These are phyloP conservation scores for Holotrichia oblita DNA, from an alignment of 1,140 invertebrate genomes.

Conservation along the genomic window DNA sequence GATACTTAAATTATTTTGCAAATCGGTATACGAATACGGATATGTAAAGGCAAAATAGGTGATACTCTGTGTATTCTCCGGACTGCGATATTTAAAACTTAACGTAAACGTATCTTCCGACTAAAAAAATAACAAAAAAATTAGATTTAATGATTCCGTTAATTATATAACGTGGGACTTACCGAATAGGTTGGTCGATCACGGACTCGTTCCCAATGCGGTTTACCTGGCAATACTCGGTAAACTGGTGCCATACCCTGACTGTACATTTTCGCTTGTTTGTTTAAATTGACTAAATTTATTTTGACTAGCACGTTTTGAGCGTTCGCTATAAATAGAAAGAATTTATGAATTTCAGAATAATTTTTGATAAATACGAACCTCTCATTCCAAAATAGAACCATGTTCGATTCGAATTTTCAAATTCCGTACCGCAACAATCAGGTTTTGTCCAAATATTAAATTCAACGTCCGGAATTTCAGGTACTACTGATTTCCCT, in stretches of 20 bases:
- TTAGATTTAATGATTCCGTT: not conserved
- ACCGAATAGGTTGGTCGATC: constrained; percentile 74
- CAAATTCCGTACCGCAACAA: constrained; percentile 86
- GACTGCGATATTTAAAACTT: constrained; percentile 80
- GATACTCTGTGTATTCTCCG: constrained; percentile 75
- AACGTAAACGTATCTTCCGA: constrained; percentile 78
- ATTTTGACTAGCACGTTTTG: constrained; percentile 73
- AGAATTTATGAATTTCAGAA: constrained; percentile 13
- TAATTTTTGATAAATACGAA: constrained; percentile 43
- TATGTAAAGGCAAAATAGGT: constrained; percentile 94
- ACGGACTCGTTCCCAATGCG: constrained; percentile 82
- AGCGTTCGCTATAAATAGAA: constrained; percentile 62
- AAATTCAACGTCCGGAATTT: constrained; percentile 79
- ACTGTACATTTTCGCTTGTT: constrained; percentile 89
- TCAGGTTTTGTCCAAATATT: constrained; percentile 92
- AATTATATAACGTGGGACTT: constrained; percentile 19
- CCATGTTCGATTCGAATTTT: constrained; percentile 93
- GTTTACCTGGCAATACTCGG: constrained; percentile 72
- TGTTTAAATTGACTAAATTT: constrained; percentile 89
- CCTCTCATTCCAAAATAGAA: constrained; percentile 88
- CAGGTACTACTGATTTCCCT: constrained; percentile 55
- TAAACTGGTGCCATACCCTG: constrained; percentile 91
- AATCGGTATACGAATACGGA: constrained; percentile 86
- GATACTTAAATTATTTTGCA: constrained; percentile 74
- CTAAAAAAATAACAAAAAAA: constrained; percentile 64